phyloP scores from a whole-genome alignment of 2,113 vertebrate genomes.

The Eulemur rufifrons region DNA sequence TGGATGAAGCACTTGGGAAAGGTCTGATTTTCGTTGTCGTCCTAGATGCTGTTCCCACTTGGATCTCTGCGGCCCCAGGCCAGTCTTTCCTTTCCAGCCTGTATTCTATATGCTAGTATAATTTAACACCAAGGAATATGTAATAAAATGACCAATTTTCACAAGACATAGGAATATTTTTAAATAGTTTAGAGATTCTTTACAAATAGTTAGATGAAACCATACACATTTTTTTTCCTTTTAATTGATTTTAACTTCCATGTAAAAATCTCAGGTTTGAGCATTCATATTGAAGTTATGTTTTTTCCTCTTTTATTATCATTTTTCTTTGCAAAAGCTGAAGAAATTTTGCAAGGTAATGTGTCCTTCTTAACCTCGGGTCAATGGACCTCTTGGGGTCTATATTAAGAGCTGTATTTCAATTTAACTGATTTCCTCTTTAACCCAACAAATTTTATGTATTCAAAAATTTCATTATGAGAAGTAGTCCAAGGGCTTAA shows the following conservation, averaged over 20 bases:
- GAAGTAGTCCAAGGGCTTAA: not conserved
- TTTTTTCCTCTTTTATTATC: not conserved
- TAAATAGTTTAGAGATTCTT: not conserved
- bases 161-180: not conserved
- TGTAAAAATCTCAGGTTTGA: not conserved
- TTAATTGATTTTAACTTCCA: not conserved
- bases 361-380: not conserved
- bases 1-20: accelerated
- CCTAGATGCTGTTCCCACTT: not conserved
- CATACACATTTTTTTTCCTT: not conserved
- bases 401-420: not conserved
- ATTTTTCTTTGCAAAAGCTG: not conserved
- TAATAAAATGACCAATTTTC: not conserved
- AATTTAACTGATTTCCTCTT: not conserved
- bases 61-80: not conserved
- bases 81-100: not conserved
- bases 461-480: not conserved
- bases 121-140: not conserved
- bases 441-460: not conserved
- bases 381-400: not conserved
- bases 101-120: no score
- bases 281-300: not conserved
- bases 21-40: not conserved
- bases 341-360: not conserved
- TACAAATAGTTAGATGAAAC: not conserved